Evolutionary conservation across 2,113 vertebrate genomes (phyloP), one percentile per base, ranked within the genome.

Genomic region (Protomyctophum bolini): DNA sequence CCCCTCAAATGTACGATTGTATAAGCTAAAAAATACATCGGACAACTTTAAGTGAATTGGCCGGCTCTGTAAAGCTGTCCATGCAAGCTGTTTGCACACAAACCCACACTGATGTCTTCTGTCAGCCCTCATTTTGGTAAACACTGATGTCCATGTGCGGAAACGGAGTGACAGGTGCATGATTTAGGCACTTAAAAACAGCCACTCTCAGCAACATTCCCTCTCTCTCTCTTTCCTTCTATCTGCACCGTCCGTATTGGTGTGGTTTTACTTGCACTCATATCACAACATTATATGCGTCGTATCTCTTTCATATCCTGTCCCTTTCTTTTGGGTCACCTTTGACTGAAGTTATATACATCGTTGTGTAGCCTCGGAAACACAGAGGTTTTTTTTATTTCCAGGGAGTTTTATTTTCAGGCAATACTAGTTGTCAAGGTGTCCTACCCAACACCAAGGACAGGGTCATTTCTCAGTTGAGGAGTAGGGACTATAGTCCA

Each of bases 81-180:
- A 57, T 73, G 75, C 71, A 83, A 81, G 82, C 86, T 86, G 85
- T 88, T 87, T 87, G 86, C 86, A 88, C 89, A 88, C 84, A 90
- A 84, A 77, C 79, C 84, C 77, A 82, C 82, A 49, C 84, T 84
- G 83, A 85, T 91, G 90, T 91, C 88, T 85, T 85, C 87, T 92
- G 93, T 96, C 92, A 94, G 92, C 87, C 93, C 92, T 94, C 87
- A 79, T 94, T 94, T 94, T 90, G 91, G 94, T 95, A 97, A 97
- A 96, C 94, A 95, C 89, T 81, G 84, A 93, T 88, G 94, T 94
- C 94, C 91, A 90, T 90, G 89, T 90, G 89, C 95, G 92, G 93
- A 94, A 94, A 83, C 84, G 89, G 94, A 95, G 93, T 96, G 96
- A 97, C 95, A 97, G 94, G 94, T 85, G 88, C 93, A 93, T 88